A percentile compares a stretch with the other conserved stretches of the same genome.
Evolutionary conservation across 1,140 invertebrate species (phyloP).

Genomic region (Nebria ingens): DNA sequence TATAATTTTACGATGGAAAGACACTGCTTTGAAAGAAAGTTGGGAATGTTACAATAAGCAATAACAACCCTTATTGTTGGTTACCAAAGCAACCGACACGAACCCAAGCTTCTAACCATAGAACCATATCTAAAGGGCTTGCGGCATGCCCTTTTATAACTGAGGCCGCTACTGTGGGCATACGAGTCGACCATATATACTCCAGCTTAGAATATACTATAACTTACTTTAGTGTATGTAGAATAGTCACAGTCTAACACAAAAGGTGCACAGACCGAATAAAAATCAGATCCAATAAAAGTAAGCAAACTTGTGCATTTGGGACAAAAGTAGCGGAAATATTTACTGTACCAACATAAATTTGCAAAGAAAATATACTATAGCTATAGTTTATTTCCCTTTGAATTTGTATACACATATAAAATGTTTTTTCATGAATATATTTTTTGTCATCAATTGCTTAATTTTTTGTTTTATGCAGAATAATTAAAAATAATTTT

Average conservation of each 20-base stretch:
- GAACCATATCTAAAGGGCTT: constrained; percentile 16
- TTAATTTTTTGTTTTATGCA: no score
- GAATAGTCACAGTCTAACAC: constrained; percentile 10
- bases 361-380: background rate
- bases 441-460: no score
- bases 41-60: constrained; percentile 10
- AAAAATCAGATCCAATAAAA: constrained; percentile 16
- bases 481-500: no score
- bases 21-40: background rate
- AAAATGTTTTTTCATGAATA: no score
- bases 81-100: constrained; percentile 8
- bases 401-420: no score
- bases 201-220: background rate
- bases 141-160: constrained; percentile 15
- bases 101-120: constrained; percentile 11
- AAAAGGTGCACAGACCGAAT: constrained; percentile 15
- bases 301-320: constrained; percentile 16
- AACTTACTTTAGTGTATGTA: background rate
- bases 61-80: constrained; percentile 9
- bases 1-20: background rate
- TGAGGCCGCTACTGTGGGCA: constrained; percentile 15
- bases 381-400: no score
- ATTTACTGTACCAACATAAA: constrained; percentile 1
- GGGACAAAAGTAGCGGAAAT: constrained; percentile 15
- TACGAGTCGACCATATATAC: background rate